Conservation (phyloP, 2,797 vertebrate species). For the Manis pentadactyla region DNA sequence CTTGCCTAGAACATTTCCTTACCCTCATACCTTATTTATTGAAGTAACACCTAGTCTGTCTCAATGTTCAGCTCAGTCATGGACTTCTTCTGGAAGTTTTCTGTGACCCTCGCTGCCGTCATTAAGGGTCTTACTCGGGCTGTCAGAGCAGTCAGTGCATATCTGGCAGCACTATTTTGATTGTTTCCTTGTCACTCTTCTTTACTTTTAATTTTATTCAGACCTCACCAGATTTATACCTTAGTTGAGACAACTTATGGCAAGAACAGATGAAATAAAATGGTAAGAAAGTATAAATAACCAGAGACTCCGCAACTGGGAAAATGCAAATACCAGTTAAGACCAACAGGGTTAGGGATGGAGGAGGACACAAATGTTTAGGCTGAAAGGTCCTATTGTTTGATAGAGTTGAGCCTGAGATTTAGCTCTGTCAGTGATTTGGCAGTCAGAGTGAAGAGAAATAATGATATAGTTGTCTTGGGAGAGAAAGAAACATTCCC, state of each 20-base stretch:
- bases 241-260: background rate
- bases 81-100: background rate
- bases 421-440: conserved; percentile 21
- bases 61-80: background rate
- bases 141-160: background rate
- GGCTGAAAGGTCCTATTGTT: background rate
- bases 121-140: background rate
- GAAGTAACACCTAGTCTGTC: background rate
- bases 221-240: background rate
- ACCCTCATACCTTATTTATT: background rate
- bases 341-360: background rate
- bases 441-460: conserved; percentile 24
- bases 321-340: conserved; percentile 26
- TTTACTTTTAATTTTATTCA: conserved; percentile 52
- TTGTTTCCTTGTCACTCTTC: background rate
- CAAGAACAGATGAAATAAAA: background rate
- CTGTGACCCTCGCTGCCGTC: background rate
- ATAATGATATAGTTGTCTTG: background rate
- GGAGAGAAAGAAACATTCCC: background rate
- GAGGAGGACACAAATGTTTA: background rate
- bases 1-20: background rate
- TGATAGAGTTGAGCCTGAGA: background rate
- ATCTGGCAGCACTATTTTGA: background rate
- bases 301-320: background rate
- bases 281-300: conserved; percentile 24